These are phyloP conservation scores for Eupleurogrammus muticus DNA, from an alignment of 2,797 vertebrate genomes.

Conservation along the genomic window DNA sequence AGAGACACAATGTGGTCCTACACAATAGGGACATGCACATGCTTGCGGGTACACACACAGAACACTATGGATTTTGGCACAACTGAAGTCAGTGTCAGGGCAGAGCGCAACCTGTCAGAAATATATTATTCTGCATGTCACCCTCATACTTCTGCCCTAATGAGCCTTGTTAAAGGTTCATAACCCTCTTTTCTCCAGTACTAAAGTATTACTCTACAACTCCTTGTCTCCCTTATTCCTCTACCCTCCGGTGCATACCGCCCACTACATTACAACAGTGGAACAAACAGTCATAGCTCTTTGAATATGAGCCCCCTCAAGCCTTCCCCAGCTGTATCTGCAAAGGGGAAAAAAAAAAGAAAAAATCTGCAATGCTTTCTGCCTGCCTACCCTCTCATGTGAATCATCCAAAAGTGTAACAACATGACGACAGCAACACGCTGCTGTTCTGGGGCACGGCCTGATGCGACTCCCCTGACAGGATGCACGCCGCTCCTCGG, in stretches of 20 bases:
- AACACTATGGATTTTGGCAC: slow-evolving; percentile 23
- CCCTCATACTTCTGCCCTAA: slow-evolving; percentile 24
- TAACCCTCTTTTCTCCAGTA: background rate
- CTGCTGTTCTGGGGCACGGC: slow-evolving; percentile 31
- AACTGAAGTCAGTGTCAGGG: slow-evolving; percentile 53
- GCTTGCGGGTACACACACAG: background rate
- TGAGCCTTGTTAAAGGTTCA: slow-evolving; percentile 22
- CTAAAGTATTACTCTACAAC: slow-evolving; percentile 7
- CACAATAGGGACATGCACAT: slow-evolving; percentile 11
- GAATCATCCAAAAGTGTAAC: slow-evolving; percentile 72
- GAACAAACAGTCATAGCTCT: slow-evolving; percentile 58
- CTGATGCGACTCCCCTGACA: slow-evolving; percentile 53
- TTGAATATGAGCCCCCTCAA: slow-evolving; percentile 60
- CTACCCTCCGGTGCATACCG: slow-evolving; percentile 14
- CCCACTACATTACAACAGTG: slow-evolving; percentile 53
- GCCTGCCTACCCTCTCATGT: slow-evolving; percentile 61
- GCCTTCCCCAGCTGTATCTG: slow-evolving; percentile 54
- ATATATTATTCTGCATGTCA: slow-evolving; percentile 9
- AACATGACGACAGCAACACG: slow-evolving; percentile 54
- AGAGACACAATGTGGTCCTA: slow-evolving; percentile 15
- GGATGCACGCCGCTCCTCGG: slow-evolving; percentile 18
- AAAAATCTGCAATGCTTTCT: slow-evolving; percentile 37
- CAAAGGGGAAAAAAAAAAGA: slow-evolving; percentile 38
- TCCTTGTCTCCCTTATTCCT: slow-evolving; percentile 3
- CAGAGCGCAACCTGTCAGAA: slow-evolving; percentile 55